These are phyloP conservation scores for Maniola jurtina DNA, from an alignment of 1,140 invertebrate species.

Conservation along the genomic window DNA sequence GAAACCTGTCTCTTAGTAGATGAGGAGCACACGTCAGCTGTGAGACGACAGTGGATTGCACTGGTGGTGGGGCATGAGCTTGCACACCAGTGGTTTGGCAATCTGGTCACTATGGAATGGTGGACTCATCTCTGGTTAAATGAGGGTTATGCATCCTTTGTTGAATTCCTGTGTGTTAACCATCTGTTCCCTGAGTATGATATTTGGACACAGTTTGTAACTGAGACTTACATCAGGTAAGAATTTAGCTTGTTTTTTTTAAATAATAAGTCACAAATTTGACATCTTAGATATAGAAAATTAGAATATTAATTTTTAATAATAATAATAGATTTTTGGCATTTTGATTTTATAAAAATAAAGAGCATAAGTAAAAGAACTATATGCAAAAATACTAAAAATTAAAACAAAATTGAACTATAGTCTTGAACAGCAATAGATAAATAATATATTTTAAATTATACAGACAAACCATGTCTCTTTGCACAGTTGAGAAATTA, in stretches of 20 bases:
- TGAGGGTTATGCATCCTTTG: constrained; percentile 95
- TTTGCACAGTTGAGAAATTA: not conserved
- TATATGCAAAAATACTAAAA: too few relatives aligned
- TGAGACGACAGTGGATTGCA: constrained; percentile 92
- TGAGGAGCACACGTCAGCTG: constrained; percentile 89
- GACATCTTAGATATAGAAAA: too few relatives aligned
- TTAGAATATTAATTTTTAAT: too few relatives aligned
- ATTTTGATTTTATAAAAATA: too few relatives aligned
- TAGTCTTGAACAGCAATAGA: too few relatives aligned
- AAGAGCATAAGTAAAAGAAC: too few relatives aligned
- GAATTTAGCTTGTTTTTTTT: constrained; percentile 13
- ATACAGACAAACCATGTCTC: not conserved
- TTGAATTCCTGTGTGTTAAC: constrained; percentile 92
- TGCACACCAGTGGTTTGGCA: constrained; percentile 94
- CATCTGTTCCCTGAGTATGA: constrained; percentile 94
- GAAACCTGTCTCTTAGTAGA: constrained; percentile 92
- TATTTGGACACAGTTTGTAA: constrained; percentile 96
- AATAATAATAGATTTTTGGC: too few relatives aligned
- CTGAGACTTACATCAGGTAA: constrained; percentile 86
- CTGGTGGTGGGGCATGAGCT: constrained; percentile 93
- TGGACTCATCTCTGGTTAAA: constrained; percentile 94
- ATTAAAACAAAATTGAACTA: too few relatives aligned
- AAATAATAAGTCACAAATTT: too few relatives aligned
- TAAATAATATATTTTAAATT: too few relatives aligned
- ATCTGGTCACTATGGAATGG: constrained; percentile 95